Conservation (phyloP, 2,888 invertebrate species). For the Drosophila merina region DNA sequence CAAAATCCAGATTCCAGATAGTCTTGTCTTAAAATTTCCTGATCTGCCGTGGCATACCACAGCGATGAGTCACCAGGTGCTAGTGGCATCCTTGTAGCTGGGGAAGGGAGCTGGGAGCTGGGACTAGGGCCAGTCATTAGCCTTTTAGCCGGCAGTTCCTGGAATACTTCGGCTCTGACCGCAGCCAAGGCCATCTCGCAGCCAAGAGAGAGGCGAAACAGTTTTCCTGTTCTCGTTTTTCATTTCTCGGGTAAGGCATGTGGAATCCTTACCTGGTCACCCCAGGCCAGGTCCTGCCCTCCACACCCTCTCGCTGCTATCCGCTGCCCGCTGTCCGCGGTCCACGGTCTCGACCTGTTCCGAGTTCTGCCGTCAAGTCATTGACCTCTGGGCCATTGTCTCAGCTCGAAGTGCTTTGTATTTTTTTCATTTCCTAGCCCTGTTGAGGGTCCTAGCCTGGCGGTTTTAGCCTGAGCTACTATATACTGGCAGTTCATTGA, state of each 20-base stretch:
- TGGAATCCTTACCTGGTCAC: slow-evolving; percentile 46
- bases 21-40: slow-evolving; percentile 24
- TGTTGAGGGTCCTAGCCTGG: slow-evolving; percentile 4
- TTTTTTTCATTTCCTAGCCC: slow-evolving; percentile 24
- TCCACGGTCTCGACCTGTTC: slow-evolving; percentile 3
- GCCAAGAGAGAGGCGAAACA: slow-evolving; percentile 27
- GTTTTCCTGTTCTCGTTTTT: slow-evolving; percentile 74
- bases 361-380: slow-evolving; percentile 52
- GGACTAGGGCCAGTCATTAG: slow-evolving; percentile 71
- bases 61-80: background rate
- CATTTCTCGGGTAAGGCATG: slow-evolving; percentile 33
- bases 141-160: slow-evolving; percentile 68
- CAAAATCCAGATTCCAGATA: background rate
- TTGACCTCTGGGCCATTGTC: slow-evolving; percentile 49
- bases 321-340: background rate
- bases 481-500: slow-evolving; percentile 21
- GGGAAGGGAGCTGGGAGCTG: slow-evolving; percentile 5
- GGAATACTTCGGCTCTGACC: slow-evolving; percentile 63
- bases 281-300: background rate
- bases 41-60: slow-evolving; percentile 20
- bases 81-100: slow-evolving; percentile 17
- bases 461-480: slow-evolving; percentile 4
- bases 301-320: background rate
- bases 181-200: slow-evolving; percentile 59
- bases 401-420: slow-evolving; percentile 49